A percentile compares a stretch with the other conserved stretches of the same genome.
phyloP scores from a whole-genome alignment of 1,140 invertebrate genomes.

The Eciton burchellii region DNA sequence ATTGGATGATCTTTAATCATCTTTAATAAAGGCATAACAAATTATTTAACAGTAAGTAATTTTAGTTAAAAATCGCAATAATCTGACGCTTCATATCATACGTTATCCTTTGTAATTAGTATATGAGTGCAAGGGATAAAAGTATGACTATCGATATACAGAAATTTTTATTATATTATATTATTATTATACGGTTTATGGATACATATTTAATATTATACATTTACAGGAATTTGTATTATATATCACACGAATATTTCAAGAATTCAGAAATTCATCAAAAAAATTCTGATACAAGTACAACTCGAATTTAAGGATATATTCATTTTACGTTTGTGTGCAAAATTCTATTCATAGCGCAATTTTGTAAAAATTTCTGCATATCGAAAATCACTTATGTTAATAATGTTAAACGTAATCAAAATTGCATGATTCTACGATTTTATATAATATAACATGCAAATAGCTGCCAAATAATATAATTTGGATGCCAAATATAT shows the following conservation, averaged over 20 bases:
- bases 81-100: conserved; percentile 17
- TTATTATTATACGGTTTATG: conserved; percentile 9
- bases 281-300: not conserved
- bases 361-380: conserved; percentile 9
- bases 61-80: conserved; percentile 44
- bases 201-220: conserved; percentile 23
- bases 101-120: not conserved
- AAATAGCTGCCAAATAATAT: conserved; percentile 34
- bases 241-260: not conserved
- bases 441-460: conserved; percentile 2
- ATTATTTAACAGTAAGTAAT: conserved; percentile 50
- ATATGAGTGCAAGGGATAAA: conserved; percentile 31
- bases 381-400: conserved; percentile 19
- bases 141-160: conserved; percentile 36
- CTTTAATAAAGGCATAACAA: conserved; percentile 25
- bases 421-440: conserved; percentile 15
- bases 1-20: conserved; percentile 1
- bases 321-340: conserved; percentile 14
- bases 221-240: conserved; percentile 54
- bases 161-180: conserved; percentile 8
- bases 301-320: conserved; percentile 17
- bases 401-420: not conserved
- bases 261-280: conserved; percentile 18
- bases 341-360: not conserved
- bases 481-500: conserved; percentile 8